Evolutionary conservation across 2,113 vertebrate species (phyloP).

Genomic region (Carassius auratus): DNA sequence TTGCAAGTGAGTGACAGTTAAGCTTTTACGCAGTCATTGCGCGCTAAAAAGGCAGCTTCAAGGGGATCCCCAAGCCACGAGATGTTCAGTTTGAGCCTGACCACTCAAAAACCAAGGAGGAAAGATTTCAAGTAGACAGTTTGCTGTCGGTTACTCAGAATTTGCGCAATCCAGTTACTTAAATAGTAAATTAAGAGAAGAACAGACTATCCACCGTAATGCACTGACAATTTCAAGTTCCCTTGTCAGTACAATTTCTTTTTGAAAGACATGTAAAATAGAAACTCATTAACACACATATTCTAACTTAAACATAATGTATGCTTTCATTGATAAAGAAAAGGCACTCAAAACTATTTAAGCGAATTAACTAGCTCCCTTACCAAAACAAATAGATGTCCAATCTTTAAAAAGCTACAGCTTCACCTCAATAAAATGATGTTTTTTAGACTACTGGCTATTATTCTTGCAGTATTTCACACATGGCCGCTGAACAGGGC

Average conservation of each 20-base stretch:
- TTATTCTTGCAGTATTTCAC: conserved; percentile 76
- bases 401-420: neutral
- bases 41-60: neutral
- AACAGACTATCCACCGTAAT: conserved; percentile 20
- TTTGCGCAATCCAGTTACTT: neutral
- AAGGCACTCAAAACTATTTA: neutral
- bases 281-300: neutral
- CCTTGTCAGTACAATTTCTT: neutral
- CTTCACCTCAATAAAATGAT: conserved; percentile 67
- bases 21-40: neutral
- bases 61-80: neutral
- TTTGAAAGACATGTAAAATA: neutral
- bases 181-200: neutral
- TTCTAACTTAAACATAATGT: neutral
- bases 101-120: neutral
- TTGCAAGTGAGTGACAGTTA: neutral
- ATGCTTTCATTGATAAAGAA: neutral
- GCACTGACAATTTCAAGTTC: conserved; percentile 55
- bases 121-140: neutral
- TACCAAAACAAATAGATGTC: neutral
- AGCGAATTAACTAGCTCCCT: neutral
- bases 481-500: conserved; percentile 71
- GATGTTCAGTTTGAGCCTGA: neutral
- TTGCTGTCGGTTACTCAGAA: neutral
- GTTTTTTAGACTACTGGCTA: conserved; percentile 72